Conservation (phyloP, 2,113 vertebrate genomes). For the Hippocampus abdominalis region DNA sequence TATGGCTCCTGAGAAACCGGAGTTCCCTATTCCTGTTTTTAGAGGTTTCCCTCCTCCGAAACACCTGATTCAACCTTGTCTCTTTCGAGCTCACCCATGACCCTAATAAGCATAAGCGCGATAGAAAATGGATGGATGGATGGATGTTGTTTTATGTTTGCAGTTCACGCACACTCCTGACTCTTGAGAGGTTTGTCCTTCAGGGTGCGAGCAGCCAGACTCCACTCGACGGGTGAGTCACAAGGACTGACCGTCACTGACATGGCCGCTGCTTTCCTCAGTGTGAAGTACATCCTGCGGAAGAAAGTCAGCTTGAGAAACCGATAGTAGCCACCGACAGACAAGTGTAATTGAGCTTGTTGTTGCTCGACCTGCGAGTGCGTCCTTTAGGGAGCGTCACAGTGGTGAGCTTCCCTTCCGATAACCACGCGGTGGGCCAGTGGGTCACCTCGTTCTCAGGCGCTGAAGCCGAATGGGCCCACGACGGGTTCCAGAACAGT, state of each 20-base stretch:
- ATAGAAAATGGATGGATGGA: not conserved
- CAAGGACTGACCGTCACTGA: slow-evolving; percentile 82
- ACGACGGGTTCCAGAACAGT: slow-evolving; percentile 42
- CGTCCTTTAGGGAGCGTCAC: slow-evolving; percentile 78
- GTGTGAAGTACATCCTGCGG: slow-evolving; percentile 78
- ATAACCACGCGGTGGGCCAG: slow-evolving; percentile 71
- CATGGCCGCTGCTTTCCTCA: slow-evolving; percentile 72
- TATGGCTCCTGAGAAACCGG: too few relatives aligned
- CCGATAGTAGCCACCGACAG: not conserved
- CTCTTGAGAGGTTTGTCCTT: slow-evolving; percentile 71
- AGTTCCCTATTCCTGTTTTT: too few relatives aligned
- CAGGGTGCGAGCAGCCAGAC: slow-evolving; percentile 61
- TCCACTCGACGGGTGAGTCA: slow-evolving; percentile 81
- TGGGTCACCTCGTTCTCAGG: slow-evolving; percentile 75
- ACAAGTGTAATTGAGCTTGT: not conserved
- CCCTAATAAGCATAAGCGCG: not conserved
- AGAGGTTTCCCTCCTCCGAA: too few relatives aligned
- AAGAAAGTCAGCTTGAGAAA: not conserved
- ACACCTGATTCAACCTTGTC: not conserved
- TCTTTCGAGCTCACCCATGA: not conserved
- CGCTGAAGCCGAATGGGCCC: slow-evolving; percentile 45
- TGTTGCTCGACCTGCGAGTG: slow-evolving; percentile 74
- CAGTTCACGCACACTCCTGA: slow-evolving; percentile 66
- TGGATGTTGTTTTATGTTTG: not conserved
- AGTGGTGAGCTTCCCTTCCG: slow-evolving; percentile 76